phyloP scores from a whole-genome alignment of 2,888 invertebrate genomes.

The Tenthredo mesomela region DNA sequence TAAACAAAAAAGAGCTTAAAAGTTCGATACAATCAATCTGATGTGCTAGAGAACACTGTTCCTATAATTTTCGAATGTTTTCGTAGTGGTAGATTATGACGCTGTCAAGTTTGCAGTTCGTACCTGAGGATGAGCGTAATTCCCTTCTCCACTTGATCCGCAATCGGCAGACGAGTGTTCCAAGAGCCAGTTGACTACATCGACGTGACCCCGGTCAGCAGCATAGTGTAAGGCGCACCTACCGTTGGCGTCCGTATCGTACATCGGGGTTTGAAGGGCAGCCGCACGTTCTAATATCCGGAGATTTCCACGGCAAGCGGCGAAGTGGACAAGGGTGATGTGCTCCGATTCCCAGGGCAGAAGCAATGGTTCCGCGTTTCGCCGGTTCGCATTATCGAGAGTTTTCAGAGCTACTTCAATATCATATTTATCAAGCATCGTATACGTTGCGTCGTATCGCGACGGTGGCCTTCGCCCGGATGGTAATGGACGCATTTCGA shows the following conservation, averaged over 20 bases:
- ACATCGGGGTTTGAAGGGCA: conserved; percentile 60
- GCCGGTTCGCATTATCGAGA: conserved; percentile 50
- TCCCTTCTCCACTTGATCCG: not conserved
- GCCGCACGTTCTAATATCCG: conserved; percentile 57
- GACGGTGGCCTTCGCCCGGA: not conserved
- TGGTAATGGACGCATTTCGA: not conserved
- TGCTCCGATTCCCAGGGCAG: conserved; percentile 56
- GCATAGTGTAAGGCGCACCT: conserved; percentile 73
- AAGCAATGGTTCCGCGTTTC: conserved; percentile 38
- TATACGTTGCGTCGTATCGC: not conserved
- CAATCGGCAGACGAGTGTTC: conserved; percentile 57
- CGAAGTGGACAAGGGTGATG: conserved; percentile 62
- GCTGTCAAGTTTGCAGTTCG: not conserved
- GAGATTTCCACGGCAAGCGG: conserved; percentile 62
- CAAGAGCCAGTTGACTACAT: conserved; percentile 64
- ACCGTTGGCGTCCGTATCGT: conserved; percentile 68
- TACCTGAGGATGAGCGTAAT: conserved; percentile 22
- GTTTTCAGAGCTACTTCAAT: conserved; percentile 52
- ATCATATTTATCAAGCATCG: conserved; percentile 57
- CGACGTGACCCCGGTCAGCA: conserved; percentile 66
- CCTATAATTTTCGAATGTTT: not conserved
- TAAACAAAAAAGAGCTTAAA: not conserved
- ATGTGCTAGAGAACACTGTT: not conserved
- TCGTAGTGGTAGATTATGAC: not conserved
- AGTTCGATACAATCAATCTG: not conserved